These are phyloP conservation scores for Dascillus cervinus DNA, from an alignment of 2,888 invertebrate species.

Conservation along the genomic window DNA sequence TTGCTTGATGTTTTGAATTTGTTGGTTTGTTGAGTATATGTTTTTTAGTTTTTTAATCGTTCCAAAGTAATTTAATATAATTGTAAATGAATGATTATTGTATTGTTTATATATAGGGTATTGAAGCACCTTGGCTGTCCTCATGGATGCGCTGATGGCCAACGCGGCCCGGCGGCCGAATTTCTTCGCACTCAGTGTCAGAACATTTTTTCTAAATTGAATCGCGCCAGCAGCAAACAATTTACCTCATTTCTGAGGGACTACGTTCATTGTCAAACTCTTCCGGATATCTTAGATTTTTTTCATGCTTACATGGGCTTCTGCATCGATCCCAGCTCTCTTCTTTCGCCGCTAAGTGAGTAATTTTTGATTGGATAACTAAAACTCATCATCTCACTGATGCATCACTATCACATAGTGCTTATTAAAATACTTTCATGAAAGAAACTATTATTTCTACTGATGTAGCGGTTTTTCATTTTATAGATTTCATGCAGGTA, in stretches of 20 bases:
- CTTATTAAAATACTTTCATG: not conserved
- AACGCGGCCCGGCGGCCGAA: conserved; percentile 83
- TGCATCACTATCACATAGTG: not conserved
- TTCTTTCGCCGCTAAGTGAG: conserved; percentile 85
- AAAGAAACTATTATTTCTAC: not conserved
- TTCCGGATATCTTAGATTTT: conserved; percentile 83
- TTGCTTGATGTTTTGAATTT: too few species aligned
- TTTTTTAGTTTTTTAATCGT: too few species aligned
- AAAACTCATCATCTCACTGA: not conserved
- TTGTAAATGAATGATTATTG: too few species aligned
- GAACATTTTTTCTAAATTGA: conserved; percentile 65
- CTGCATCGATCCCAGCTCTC: conserved; percentile 83
- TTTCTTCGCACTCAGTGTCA: conserved; percentile 83
- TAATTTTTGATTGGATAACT: conserved; percentile 21
- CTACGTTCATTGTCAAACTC: conserved; percentile 68
- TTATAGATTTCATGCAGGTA: conserved; percentile 1
- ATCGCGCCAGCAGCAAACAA: conserved; percentile 57
- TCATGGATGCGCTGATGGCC: conserved; percentile 84
- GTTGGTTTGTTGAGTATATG: too few species aligned
- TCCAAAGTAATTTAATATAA: too few species aligned
- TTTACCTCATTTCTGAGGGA: conserved; percentile 62
- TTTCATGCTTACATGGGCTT: conserved; percentile 94
- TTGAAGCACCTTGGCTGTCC: conserved; percentile 89
- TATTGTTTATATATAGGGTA: conserved; percentile 48
- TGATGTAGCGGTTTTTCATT: too few species aligned